Evolutionary conservation across 2,888 invertebrate genomes (phyloP), one percentile per base, ranked within the genome.

Genomic region (Euproctis similis): DNA sequence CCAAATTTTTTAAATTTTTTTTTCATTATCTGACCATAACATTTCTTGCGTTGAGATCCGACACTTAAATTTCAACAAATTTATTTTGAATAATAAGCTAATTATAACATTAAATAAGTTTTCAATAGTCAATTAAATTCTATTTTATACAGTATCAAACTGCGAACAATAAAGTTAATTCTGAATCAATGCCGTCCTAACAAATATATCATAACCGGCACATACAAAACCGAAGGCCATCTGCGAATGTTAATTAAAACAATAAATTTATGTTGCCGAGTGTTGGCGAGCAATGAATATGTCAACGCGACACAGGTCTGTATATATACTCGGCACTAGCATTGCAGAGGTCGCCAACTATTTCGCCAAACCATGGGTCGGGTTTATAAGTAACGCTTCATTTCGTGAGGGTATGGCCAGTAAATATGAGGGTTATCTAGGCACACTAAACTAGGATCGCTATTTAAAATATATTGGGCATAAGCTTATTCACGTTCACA

Each of bases 161-260:
- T n/a, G 9, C 7, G 24, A 4, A 30, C 17, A 18, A 22, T 22
- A 38, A 38, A 35, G 19, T 25, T 9, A 7, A 9, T 39, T 39
- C 38, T 43, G 53, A 51, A 50, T 62, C 59, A 59, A 64, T 58
- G 26, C 16, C 14, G 23, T 24, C 37, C 32, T 34, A 24, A 31
- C 47, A 34, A 62, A 62, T 63, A 58, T 51, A 60, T 68, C 65
- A 66, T 66, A 63, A 67, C 62, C 63, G 63, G 47, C 45, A 53
- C 45, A 59, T 58, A 46, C 55, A 60, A 56, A 62, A 59, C 61
- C 62, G 61, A 60, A 60, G 61, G 58, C 52, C 53, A 54, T 48
- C 53, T 54, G 53, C 47, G 55, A 54, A 54, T 68, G 68, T 71
- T 71, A 73, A 73, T 73, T 70, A 71, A 73, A 73, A 71, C 72